These are phyloP conservation scores for Eupithecia dodoneata DNA, from an alignment of 2,888 invertebrate species.

Conservation along the genomic window DNA sequence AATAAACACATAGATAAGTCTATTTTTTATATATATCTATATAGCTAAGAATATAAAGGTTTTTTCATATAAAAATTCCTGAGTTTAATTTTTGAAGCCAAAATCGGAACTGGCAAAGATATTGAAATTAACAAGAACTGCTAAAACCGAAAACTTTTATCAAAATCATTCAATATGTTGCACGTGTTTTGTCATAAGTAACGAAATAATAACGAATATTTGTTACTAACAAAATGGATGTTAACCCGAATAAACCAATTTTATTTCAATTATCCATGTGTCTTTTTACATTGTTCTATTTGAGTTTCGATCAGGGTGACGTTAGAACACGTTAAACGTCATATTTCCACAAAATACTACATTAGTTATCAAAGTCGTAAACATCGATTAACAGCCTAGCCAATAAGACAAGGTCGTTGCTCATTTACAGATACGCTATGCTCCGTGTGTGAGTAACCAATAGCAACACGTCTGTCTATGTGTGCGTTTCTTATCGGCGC, in stretches of 20 bases:
- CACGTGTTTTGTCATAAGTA: too few species aligned
- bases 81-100: neutral
- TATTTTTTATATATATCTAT: too few species aligned
- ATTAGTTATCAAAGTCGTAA: neutral
- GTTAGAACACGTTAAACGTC: neutral
- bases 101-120: neutral
- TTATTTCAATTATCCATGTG: neutral
- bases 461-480: slow-evolving; percentile 1
- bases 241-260: too few species aligned
- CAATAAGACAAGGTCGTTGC: neutral
- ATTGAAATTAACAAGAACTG: neutral
- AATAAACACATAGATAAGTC: too few species aligned
- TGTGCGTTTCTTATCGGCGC: slow-evolving; percentile 26
- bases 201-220: too few species aligned
- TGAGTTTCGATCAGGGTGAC: neutral
- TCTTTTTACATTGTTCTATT: neutral
- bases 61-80: neutral
- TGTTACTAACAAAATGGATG: too few species aligned
- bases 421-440: neutral
- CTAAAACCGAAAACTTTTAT: too few species aligned
- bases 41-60: neutral
- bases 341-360: neutral
- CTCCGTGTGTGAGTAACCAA: slow-evolving; percentile 1
- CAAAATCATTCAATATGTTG: too few species aligned
- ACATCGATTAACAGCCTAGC: neutral